These are phyloP conservation scores for Pherbina coryleti DNA, from an alignment of 2,888 invertebrate genomes.

Conservation along the genomic window DNA sequence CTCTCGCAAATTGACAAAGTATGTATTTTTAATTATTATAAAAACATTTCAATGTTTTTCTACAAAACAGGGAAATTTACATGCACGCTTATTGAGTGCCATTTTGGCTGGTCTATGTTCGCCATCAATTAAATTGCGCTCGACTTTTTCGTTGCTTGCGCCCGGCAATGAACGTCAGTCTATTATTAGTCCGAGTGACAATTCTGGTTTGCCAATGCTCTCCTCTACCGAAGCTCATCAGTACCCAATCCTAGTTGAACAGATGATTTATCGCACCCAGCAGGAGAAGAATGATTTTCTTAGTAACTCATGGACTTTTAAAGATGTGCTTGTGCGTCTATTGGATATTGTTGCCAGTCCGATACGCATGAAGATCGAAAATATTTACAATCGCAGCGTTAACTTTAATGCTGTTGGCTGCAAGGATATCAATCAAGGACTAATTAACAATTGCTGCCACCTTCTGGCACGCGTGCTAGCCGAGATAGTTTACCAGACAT, in stretches of 20 bases:
- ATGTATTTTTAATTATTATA: conserved; percentile 47
- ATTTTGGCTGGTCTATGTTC: conserved; percentile 88
- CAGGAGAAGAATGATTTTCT: conserved; percentile 68
- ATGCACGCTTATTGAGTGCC: conserved; percentile 78
- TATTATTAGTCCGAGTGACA: conserved; percentile 77
- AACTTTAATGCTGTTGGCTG: conserved; percentile 68
- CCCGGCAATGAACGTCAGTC: conserved; percentile 67
- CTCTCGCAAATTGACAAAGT: conserved; percentile 80
- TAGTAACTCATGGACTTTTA: conserved; percentile 72
- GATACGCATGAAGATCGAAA: conserved; percentile 72
- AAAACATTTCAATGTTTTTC: not conserved
- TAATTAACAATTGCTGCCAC: conserved; percentile 80
- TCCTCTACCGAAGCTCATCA: conserved; percentile 78
- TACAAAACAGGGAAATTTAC: conserved; percentile 57
- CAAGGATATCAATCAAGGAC: conserved; percentile 71
- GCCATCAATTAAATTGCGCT: conserved; percentile 79
- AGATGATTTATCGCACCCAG: conserved; percentile 80
- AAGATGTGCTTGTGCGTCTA: conserved; percentile 86
- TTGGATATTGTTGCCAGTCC: conserved; percentile 86
- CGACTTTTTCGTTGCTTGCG: conserved; percentile 80
- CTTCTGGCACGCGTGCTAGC: conserved; percentile 86
- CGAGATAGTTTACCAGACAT: conserved; percentile 86
- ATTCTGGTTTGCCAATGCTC: conserved; percentile 77
- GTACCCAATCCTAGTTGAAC: conserved; percentile 83
- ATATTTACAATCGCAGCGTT: conserved; percentile 64